These are phyloP conservation scores for Drosophila biarmipes DNA, from an alignment of 1,140 invertebrate species.

Conservation along the genomic window DNA sequence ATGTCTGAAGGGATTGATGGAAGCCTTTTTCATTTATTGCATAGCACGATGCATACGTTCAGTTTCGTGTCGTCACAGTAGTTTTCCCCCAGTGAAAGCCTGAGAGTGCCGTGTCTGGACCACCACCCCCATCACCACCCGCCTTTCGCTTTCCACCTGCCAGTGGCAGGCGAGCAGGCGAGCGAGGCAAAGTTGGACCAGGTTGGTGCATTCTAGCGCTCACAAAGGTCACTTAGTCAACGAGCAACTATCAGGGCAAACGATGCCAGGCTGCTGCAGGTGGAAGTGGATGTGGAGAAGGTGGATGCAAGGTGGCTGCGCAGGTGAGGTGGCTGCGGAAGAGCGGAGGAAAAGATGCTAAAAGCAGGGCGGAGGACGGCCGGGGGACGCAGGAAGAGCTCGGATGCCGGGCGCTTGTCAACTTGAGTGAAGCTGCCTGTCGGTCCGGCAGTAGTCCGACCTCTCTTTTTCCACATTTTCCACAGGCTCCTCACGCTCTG, in stretches of 20 bases:
- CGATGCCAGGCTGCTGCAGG: slow-evolving; percentile 39
- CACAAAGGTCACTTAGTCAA: slow-evolving; percentile 79
- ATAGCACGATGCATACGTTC: neutral
- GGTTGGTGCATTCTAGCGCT: slow-evolving; percentile 66
- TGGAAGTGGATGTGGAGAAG: slow-evolving; percentile 18
- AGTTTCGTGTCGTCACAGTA: neutral
- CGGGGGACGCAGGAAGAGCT: neutral
- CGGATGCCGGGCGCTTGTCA: slow-evolving; percentile 54
- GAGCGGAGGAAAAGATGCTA: slow-evolving; percentile 35
- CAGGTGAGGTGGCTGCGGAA: neutral
- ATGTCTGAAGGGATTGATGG: slow-evolving; percentile 5
- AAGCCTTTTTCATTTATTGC: neutral
- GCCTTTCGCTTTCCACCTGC: slow-evolving; percentile 33
- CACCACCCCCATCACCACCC: slow-evolving; percentile 13
- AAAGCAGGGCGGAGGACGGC: slow-evolving; percentile 37
- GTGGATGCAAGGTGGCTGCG: slow-evolving; percentile 6
- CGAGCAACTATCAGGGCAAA: slow-evolving; percentile 67
- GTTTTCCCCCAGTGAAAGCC: slow-evolving; percentile 18
- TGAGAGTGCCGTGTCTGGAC: slow-evolving; percentile 13
- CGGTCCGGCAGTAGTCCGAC: slow-evolving; percentile 27
- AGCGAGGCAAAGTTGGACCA: slow-evolving; percentile 59
- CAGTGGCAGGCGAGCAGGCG: slow-evolving; percentile 44
- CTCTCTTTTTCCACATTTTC: neutral
- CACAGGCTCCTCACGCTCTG: neutral
- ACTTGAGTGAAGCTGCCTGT: slow-evolving; percentile 63